Evolutionary conservation across 2,797 vertebrate genomes (phyloP).

Genomic region (Epinephelus malabaricus): DNA sequence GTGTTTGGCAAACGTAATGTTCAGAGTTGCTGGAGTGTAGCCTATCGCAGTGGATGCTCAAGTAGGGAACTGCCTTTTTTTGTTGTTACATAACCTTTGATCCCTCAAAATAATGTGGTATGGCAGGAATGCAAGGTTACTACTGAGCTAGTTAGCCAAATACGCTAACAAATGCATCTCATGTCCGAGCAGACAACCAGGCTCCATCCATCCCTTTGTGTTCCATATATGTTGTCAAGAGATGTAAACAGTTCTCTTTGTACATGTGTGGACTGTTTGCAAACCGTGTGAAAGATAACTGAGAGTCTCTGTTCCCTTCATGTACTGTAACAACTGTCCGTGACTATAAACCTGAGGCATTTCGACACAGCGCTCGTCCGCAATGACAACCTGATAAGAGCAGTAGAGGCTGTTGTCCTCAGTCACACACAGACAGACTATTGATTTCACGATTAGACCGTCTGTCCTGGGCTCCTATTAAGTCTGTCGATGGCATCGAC

Average conservation of each 20-base stretch:
- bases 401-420: constrained; percentile 52
- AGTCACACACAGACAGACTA: constrained; percentile 67
- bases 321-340: not conserved
- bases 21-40: too few species aligned
- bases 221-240: not conserved
- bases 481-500: constrained; percentile 66
- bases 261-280: not conserved
- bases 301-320: not conserved
- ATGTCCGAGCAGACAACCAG: not conserved
- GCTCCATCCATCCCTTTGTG: not conserved
- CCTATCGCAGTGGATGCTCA: too few species aligned
- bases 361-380: constrained; percentile 35
- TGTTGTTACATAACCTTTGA: too few species aligned
- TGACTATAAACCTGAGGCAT: constrained; percentile 33
- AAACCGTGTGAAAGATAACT: not conserved
- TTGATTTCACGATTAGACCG: constrained; percentile 77
- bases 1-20: too few species aligned
- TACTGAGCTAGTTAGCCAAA: too few species aligned
- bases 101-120: too few species aligned
- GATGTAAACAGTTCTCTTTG: not conserved
- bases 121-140: too few species aligned
- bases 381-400: constrained; percentile 61
- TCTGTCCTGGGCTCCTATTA: constrained; percentile 76
- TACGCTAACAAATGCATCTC: too few species aligned
- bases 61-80: too few species aligned